Conservation (phyloP, 2,888 invertebrate genomes). For the Thera britannica region DNA sequence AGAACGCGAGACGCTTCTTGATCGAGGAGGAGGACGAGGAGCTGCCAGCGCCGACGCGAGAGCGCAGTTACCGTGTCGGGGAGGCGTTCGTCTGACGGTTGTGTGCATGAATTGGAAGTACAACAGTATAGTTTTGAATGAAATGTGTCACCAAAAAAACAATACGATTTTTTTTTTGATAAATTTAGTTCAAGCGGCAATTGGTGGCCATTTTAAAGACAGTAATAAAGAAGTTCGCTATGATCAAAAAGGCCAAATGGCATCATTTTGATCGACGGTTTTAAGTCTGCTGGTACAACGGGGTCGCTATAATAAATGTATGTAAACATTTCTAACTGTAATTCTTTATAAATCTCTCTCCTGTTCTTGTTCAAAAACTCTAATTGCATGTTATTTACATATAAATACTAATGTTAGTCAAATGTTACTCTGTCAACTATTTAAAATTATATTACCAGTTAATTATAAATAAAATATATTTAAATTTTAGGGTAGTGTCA, state of each 20-base stretch:
- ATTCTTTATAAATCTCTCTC: slow-evolving; percentile 21
- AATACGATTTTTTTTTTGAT: slow-evolving; percentile 29
- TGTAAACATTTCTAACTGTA: slow-evolving; percentile 7
- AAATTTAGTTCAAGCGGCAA: slow-evolving; percentile 31
- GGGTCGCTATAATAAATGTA: slow-evolving; percentile 29
- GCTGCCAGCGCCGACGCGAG: slow-evolving; percentile 9
- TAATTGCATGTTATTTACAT: slow-evolving; percentile 22
- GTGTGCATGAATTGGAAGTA: slow-evolving; percentile 37
- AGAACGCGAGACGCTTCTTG: slow-evolving; percentile 21
- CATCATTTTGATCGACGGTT: slow-evolving; percentile 17
- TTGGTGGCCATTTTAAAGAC: slow-evolving; percentile 29
- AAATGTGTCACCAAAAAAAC: slow-evolving; percentile 34
- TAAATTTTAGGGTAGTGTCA: slow-evolving; percentile 14
- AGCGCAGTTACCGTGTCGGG: slow-evolving; percentile 32
- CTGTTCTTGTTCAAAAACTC: slow-evolving; percentile 23
- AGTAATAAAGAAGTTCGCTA: slow-evolving; percentile 9
- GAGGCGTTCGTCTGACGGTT: slow-evolving; percentile 39
- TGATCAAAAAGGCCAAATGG: slow-evolving; percentile 14
- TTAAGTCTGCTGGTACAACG: slow-evolving; percentile 28
- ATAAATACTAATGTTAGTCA: slow-evolving; percentile 14
- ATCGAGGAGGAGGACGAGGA: slow-evolving; percentile 25
- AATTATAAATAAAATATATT: slow-evolving; percentile 1
- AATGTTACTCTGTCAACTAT: slow-evolving; percentile 20
- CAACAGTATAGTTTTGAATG: slow-evolving; percentile 24
- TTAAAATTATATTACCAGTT: slow-evolving; percentile 13